phyloP scores from a whole-genome alignment of 2,113 vertebrate genomes.

The Cyphomyrus plagiostoma region DNA sequence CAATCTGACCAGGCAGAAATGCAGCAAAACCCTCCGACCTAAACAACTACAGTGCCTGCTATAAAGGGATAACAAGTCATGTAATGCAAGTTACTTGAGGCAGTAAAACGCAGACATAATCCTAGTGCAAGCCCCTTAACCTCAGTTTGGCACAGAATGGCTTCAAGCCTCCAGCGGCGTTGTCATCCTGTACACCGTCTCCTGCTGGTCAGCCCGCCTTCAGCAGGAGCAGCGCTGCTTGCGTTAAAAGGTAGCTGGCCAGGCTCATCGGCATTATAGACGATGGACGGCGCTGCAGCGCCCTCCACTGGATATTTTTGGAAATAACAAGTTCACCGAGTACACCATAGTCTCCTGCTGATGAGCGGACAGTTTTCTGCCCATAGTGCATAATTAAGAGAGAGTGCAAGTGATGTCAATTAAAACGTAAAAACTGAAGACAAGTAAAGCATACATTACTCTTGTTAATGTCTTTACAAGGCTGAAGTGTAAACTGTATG shows the following conservation, averaged over 20 bases:
- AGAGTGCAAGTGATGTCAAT: background rate
- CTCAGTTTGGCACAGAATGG: background rate
- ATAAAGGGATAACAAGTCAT: background rate
- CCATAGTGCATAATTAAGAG: background rate
- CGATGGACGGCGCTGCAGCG: background rate
- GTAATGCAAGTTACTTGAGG: background rate
- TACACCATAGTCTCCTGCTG: background rate
- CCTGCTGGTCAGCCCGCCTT: background rate
- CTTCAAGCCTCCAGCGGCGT: background rate
- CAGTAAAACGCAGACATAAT: background rate
- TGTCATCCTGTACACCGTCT: background rate
- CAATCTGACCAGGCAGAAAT: background rate
- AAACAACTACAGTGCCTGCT: background rate
- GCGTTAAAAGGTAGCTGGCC: background rate
- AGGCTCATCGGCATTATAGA: background rate
- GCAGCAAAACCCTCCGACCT: background rate
- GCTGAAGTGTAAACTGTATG: background rate
- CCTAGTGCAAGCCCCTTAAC: background rate
- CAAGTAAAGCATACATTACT: background rate
- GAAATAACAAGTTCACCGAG: background rate
- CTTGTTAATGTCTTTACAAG: background rate
- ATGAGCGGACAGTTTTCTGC: background rate
- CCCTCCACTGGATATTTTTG: background rate
- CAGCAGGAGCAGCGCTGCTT: background rate
- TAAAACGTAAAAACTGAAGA: background rate